Conservation (phyloP, 2,113 vertebrate species). For the Piprites chloris region DNA sequence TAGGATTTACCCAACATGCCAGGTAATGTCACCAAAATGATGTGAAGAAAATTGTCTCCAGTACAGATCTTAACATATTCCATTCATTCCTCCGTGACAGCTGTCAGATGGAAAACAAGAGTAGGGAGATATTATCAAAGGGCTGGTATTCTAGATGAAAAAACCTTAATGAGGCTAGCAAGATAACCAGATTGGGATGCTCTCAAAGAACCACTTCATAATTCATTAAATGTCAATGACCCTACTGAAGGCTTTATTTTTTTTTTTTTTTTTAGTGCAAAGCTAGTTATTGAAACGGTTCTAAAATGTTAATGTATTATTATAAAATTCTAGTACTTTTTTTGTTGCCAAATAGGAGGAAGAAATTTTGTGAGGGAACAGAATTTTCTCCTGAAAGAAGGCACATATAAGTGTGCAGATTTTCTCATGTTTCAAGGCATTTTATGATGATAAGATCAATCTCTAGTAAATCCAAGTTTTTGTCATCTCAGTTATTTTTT, state of each 20-base stretch:
- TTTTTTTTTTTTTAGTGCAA: not conserved
- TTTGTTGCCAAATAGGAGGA: not conserved
- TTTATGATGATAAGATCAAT: not conserved
- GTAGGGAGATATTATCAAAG: conserved; percentile 24
- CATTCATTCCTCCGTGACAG: not conserved
- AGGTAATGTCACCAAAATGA: not conserved
- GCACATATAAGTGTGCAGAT: not conserved
- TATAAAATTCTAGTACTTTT: not conserved
- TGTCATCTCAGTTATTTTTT: not conserved
- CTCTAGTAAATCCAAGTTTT: not conserved
- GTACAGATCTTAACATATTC: not conserved
- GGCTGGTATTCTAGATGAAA: not conserved
- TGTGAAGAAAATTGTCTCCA: not conserved
- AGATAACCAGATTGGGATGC: not conserved
- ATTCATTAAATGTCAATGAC: conserved; percentile 19
- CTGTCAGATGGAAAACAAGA: conserved; percentile 1
- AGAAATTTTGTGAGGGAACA: not conserved
- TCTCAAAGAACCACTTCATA: conserved; percentile 5
- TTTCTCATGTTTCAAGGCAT: not conserved
- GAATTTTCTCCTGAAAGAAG: not conserved
- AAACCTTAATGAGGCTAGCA: conserved; percentile 8
- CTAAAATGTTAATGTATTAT: not conserved
- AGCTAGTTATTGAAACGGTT: not conserved
- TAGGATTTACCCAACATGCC: not conserved
- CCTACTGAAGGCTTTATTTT: not conserved